Base-by-base conservation (phyloP, 2,113 vertebrate genomes). In the Nerophis lumbriciformis region DNA sequence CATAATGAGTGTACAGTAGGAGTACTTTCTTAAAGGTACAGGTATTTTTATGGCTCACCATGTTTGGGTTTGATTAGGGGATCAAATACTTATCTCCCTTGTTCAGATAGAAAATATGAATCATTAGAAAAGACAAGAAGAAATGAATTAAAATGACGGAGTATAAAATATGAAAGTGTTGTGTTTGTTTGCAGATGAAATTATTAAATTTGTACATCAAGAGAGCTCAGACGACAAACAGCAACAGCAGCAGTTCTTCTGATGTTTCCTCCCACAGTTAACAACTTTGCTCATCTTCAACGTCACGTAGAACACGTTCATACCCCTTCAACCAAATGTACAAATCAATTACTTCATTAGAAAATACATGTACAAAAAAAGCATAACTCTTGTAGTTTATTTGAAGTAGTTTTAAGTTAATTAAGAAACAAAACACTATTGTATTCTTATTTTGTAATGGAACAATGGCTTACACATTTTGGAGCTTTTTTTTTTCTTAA, bases 221-320 rank as follows among this genome's bases (percentile, higher is more conserved):
- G 84, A 92, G 96, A 54, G 97, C 96, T 49, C 96, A 99, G 75
- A 97, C 94, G 2, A 98, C 94, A 72, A 98, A 95, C 90, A 98
- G 95, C 92, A 99, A 96, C 84, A 98, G 95, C 93, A 98, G 95
- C 92, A 95, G 93, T 36, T 98, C 95, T 50, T 98, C 96, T 0
- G 95, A 98, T 39, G 92, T 98, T 68, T 98, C 95, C 71, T 97
- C 94, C 7, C 96, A 98, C 92, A 97, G 95, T 87, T 98, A 96
- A 89, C 89, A 19, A 28, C 28, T 28, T 28, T 28, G 28, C 28
- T 28, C 28, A 28, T 28, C 28, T 28, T 28, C 28, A 28, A 28
- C 28, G 4, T 3, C 4, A 28, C 3, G 2, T 28, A 38, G 15
- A 51, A 51, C 16, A 51, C 6, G 16, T 11, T 51, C 49, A 51